A percentile compares a stretch with the other conserved stretches of the same genome.
phyloP scores from a whole-genome alignment of 2,797 vertebrate genomes.

The Anguilla obscura region DNA sequence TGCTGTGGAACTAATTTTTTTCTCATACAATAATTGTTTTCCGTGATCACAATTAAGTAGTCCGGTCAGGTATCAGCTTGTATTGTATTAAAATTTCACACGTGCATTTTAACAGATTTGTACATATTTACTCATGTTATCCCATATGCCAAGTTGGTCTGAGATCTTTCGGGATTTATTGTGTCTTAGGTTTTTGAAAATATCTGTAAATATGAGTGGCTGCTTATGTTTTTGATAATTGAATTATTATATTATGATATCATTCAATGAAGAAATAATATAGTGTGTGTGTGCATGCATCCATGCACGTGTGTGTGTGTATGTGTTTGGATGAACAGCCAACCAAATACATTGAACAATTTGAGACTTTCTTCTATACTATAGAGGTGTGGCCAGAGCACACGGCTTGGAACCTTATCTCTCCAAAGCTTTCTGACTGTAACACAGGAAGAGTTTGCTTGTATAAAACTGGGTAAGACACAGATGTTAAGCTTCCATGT shows the following conservation, averaged over 20 bases:
- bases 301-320: not conserved
- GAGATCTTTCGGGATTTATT: too few species aligned
- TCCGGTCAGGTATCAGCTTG: not conserved
- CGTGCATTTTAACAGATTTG: not conserved
- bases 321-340: not conserved
- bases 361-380: conserved; percentile 19
- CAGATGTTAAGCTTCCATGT: not conserved
- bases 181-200: not conserved
- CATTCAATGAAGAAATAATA: too few species aligned
- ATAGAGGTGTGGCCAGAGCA: conserved; percentile 10
- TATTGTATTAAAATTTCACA: not conserved
- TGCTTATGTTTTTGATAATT: not conserved
- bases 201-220: not conserved
- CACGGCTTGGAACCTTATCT: not conserved
- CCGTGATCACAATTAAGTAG: not conserved
- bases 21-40: not conserved
- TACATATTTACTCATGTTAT: not conserved
- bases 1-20: not conserved
- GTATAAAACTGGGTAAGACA: not conserved
- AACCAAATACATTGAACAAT: conserved; percentile 9
- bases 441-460: not conserved
- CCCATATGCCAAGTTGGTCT: not conserved
- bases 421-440: not conserved
- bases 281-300: not conserved
- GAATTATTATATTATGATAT: not conserved